Percentiles rank a stretch among this genome's conserved stretches.
phyloP scores from a whole-genome alignment of 2,888 invertebrate species.

The Agonopterix alstromeriana region DNA sequence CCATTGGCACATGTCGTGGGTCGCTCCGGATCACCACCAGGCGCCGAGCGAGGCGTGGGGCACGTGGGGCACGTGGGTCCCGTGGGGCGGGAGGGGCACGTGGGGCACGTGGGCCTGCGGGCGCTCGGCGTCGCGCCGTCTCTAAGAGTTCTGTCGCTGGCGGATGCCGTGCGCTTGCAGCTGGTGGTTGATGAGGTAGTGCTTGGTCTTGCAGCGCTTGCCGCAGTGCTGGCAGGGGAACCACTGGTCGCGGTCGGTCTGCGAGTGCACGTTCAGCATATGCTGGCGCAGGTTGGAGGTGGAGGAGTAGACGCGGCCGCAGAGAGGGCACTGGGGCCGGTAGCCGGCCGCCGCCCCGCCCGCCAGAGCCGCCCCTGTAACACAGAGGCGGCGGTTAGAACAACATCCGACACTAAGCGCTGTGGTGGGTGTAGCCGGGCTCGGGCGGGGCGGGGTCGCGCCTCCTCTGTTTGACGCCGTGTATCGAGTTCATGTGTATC shows the following conservation, averaged over 20 bases:
- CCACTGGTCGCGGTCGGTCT: slow-evolving; percentile 83
- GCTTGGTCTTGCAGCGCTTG: slow-evolving; percentile 85
- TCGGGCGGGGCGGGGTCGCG: slow-evolving; percentile 53
- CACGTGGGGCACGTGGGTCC: slow-evolving; percentile 13
- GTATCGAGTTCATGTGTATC: slow-evolving; percentile 81
- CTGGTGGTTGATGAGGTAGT: slow-evolving; percentile 86
- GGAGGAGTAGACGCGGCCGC: slow-evolving; percentile 83
- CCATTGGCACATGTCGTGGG: slow-evolving; percentile 30
- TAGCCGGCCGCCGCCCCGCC: slow-evolving; percentile 62
- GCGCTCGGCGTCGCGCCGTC: slow-evolving; percentile 53
- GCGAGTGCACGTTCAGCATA: slow-evolving; percentile 85
- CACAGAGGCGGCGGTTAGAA: slow-evolving; percentile 79
- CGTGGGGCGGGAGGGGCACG: slow-evolving; percentile 21
- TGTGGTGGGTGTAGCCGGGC: slow-evolving; percentile 41
- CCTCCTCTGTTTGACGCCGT: slow-evolving; percentile 79
- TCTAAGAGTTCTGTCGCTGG: slow-evolving; percentile 79
- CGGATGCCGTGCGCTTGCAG: slow-evolving; percentile 85
- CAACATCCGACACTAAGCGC: slow-evolving; percentile 51
- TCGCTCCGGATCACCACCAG: slow-evolving; percentile 10
- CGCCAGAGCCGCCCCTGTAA: slow-evolving; percentile 80
- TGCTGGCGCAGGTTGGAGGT: slow-evolving; percentile 86
- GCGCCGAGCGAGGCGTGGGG: slow-evolving; percentile 31
- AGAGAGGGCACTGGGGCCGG: slow-evolving; percentile 82
- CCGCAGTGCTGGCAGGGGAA: slow-evolving; percentile 84
- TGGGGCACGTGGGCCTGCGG: slow-evolving; percentile 28